These are phyloP conservation scores for Pyrocoelia pectoralis DNA, from an alignment of 2,888 invertebrate genomes.

Conservation along the genomic window DNA sequence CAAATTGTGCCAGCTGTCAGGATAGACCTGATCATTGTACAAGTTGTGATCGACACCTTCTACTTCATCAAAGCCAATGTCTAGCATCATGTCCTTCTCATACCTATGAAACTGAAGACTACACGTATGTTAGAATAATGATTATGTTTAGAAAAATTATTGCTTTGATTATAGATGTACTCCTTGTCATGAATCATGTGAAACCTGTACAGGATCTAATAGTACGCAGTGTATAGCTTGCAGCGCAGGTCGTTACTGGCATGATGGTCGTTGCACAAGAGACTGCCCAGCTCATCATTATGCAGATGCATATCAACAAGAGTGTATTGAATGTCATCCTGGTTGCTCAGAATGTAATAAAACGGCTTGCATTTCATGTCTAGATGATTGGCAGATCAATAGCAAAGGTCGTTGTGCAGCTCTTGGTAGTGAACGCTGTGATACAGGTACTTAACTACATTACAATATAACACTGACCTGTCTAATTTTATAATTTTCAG, in stretches of 20 bases:
- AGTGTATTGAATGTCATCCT: slow-evolving; percentile 80
- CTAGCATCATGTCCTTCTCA: slow-evolving; percentile 83
- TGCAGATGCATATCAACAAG: slow-evolving; percentile 79
- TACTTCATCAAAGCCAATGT: slow-evolving; percentile 83
- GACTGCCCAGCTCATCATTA: slow-evolving; percentile 79
- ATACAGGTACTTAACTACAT: slow-evolving; percentile 62
- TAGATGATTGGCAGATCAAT: slow-evolving; percentile 77
- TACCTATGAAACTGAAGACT: slow-evolving; percentile 87
- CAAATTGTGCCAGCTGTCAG: slow-evolving; percentile 86
- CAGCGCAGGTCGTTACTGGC: slow-evolving; percentile 73
- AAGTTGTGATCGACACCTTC: slow-evolving; percentile 87
- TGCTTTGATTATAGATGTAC: slow-evolving; percentile 67
- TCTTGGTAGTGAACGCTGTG: slow-evolving; percentile 74
- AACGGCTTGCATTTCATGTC: slow-evolving; percentile 77
- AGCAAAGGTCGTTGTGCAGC: slow-evolving; percentile 79
- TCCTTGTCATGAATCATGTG: slow-evolving; percentile 80
- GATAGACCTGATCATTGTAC: slow-evolving; percentile 84
- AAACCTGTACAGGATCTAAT: slow-evolving; percentile 80
- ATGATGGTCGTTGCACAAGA: slow-evolving; percentile 75
- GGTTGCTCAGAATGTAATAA: slow-evolving; percentile 81
- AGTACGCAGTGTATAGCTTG: slow-evolving; percentile 85
- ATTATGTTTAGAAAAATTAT: not conserved
- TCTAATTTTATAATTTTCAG: slow-evolving; percentile 62
- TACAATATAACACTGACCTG: not conserved
- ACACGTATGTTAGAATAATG: slow-evolving; percentile 65